Evolutionary conservation across 2,888 invertebrate genomes (phyloP), one percentile per base, ranked within the genome.

Genomic region (Quadriops clusia): DNA sequence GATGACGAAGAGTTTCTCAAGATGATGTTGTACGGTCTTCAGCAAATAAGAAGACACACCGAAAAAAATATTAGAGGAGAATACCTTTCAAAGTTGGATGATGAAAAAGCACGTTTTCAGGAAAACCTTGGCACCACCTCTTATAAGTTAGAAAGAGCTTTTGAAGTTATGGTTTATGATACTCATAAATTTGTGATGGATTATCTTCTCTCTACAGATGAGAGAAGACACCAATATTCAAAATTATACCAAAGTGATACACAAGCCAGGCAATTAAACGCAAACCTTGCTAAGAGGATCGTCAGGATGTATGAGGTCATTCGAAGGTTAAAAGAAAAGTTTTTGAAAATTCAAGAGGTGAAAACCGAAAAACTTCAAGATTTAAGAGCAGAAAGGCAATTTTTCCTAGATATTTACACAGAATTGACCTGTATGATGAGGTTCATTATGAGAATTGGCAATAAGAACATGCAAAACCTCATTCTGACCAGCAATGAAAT

Each of bases 401-500:
- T 47, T 30, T 56, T 54, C 30, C 39, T 45, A 4, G 37, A 44
- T 11, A 45, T 46, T 11, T 37, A 35, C 21, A 35, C 32, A 32
- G 31, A 31, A 3, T 11, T 37, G n/a, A 37, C 32, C 18, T 30
- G 28, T 3, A 25, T 35, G 21, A 61, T 73, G 4, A 70, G 71
- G 34, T 39, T 52, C 1, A 65, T 67, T 31, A 60, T 65, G 34
- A 59, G 54, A 4, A 50, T 55, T 5, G 72, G 74, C 33, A 61
- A 65, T 14, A 56, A 65, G 11, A 66, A 70, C 38, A 55, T 84
- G 16, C 71, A 68, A 12, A 40, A 64, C 12, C 60, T 81, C 51
- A 76, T 74, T 6, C 69, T 76, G 24, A 57, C 63, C 18, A 77
- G 79, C 42, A 70, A 73, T 41, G 63, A 68, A 31, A 60, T 67